Evolutionary conservation across 2,113 vertebrate genomes (phyloP), one percentile per base, ranked within the genome.

Genomic region (Chunga burmeisteri): DNA sequence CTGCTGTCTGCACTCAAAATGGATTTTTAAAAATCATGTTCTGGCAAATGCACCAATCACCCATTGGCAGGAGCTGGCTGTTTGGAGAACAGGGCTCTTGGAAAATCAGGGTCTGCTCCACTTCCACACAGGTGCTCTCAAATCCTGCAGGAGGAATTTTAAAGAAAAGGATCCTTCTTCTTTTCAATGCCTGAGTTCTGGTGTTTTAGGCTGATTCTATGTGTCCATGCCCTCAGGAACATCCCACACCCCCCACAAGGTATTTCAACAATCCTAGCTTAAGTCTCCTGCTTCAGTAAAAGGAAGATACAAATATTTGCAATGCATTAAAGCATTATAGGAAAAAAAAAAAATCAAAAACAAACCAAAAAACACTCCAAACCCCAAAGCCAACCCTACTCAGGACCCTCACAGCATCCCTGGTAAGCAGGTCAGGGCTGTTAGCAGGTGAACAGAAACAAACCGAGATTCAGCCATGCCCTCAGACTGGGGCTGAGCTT

Each of bases 11-110:
- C 25, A 29, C 23, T 20, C 17, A 66, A 11, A n/a, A 49, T 27
- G 3, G 3, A 29, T 30, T 81, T 49, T 73, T 44, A 29, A 46
- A 55, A 66, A 32, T 13, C 40, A 13, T 3, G 1, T 72, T 44
- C 38, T 56, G 46, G 32, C 47, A 59, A 55, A 49, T 0, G 6
- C 20, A 40, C 15, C 1, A 0, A 3, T 52, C 4, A 5, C 32
- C n/a, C 32, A 10, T 20, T 29, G 67, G 46, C 13, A 16, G 42
- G 15, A 38, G 15, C 10, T n/a, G 44, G 34, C 32, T 5, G 1
- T 70, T 56, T 1, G 6, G 63, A 63, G 38, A 77, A 32, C 11
- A 10, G 9, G 14, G 14, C 66, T 56, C 47, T 56, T 56, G 27
- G 59, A 82, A 72, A 67, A 79, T 46, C 25, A 36, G 59, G 17